Evolutionary conservation across 1,140 invertebrate species (phyloP), one percentile per base, ranked within the genome.

Genomic region (Solen grandis): DNA sequence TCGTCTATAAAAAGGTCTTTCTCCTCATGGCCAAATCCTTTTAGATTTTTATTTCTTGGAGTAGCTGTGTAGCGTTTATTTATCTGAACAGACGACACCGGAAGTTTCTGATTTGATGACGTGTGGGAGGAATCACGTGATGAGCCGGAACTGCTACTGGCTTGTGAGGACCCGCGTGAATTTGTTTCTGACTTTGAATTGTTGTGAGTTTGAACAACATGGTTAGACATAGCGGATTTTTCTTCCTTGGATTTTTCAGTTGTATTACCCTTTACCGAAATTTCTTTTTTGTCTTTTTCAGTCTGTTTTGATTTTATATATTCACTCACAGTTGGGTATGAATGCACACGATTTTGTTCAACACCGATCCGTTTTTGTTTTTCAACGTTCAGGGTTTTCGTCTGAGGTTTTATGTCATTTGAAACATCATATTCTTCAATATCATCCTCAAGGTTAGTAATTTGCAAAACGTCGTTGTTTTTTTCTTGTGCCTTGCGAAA

Each of bases 11-110:
- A 41, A 8, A 75, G 22, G 25, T 75, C 72, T 50, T 50, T 62
- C 16, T 75, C 72, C 8, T 75, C 72, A 19, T 29, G 72, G 1
- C 72, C 35, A 62, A 75, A 75, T 22, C 72, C 72, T 25, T 75
- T 75, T 22, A 46, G 35, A 25, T 62, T 62, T 33, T 63, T 75
- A 19, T 75, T 50, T 22, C 55, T 33, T 60, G 57, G 59, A 10
- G 57, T 62, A 1, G 31, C 36, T 25, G 14, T 70, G 27, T 52
- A 31, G 4, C 52, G 22, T 35, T 70, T 70, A 1, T 16, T 35
- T 13, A 31, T 55, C 5, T 70, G 22, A 16, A 31, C 22, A 55
- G 50, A 5, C 4, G 46, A 52, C 2, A 36, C 27, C 19, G 50
- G 68, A 1, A 55, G 35, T 8, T 22, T 70, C 38, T 31, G 46